These are phyloP conservation scores for Lepidothrix coronata DNA, from an alignment of 2,113 vertebrate species.

Conservation along the genomic window DNA sequence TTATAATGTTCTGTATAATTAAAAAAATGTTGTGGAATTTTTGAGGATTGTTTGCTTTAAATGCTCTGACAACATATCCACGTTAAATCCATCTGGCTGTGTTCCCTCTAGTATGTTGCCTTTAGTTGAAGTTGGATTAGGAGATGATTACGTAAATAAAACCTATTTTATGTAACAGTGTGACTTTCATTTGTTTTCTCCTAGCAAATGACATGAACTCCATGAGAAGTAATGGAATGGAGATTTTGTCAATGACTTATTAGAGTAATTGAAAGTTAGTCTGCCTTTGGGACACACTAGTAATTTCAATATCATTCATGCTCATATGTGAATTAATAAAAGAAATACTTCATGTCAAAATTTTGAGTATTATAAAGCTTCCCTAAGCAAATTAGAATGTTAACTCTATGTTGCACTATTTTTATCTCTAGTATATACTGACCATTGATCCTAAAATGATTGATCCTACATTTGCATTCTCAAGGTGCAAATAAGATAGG, in stretches of 20 bases:
- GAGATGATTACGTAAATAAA: conserved; percentile 4
- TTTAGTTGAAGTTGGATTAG: not conserved
- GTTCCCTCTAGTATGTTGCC: not conserved
- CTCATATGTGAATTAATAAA: not conserved
- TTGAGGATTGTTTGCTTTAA: not conserved
- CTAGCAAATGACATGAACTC: not conserved
- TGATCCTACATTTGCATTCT: not conserved
- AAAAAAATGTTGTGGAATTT: not conserved
- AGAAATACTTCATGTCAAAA: not conserved
- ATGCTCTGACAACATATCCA: not conserved
- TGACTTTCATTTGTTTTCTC: conserved; percentile 36
- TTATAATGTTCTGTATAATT: not conserved
- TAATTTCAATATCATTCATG: not conserved
- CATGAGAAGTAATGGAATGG: not conserved
- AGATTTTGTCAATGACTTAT: not conserved
- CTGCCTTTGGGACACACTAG: not conserved
- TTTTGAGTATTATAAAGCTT: not conserved
- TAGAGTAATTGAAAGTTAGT: conserved; percentile 13
- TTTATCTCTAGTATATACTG: not conserved
- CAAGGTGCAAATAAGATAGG: not conserved
- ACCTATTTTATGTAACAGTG: not conserved
- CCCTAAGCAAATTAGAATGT: not conserved
- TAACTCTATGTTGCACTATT: not conserved
- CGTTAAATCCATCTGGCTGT: not conserved
- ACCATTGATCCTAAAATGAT: not conserved